Conservation (phyloP, 2,797 vertebrate genomes). For the Microhierax caerulescens region DNA sequence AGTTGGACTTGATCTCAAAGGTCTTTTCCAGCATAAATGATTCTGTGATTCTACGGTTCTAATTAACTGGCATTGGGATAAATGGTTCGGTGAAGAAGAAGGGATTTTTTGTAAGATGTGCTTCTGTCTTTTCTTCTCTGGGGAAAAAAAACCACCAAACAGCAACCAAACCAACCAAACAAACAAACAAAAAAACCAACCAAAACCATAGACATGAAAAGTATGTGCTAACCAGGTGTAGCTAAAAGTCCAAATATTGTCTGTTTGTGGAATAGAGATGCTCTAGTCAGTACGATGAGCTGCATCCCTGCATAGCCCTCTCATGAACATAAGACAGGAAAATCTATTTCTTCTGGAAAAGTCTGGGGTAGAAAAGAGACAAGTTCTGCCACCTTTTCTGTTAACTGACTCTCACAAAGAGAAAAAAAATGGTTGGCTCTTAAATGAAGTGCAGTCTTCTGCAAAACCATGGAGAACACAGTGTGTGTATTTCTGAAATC, state of each 20-base stretch:
- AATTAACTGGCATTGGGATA: background rate
- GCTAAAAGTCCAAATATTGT: background rate
- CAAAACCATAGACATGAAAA: background rate
- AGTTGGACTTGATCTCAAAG: no score
- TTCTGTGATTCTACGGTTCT: no score
- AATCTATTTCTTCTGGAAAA: background rate
- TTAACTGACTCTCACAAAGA: background rate
- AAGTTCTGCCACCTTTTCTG: background rate
- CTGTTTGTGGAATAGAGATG: background rate
- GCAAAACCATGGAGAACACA: background rate
- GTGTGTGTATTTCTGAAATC: background rate
- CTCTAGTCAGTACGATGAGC: background rate
- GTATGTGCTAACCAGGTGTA: background rate
- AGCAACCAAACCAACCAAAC: no score
- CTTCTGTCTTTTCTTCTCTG: background rate
- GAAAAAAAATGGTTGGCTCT: background rate
- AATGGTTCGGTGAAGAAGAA: background rate
- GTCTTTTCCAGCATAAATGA: no score
- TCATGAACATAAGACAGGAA: background rate
- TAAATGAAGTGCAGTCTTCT: background rate
- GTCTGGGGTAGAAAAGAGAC: background rate
- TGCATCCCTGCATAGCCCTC: background rate
- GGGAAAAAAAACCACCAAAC: no score
- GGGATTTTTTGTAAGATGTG: background rate
- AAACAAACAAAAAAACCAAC: rapidly evolving